phyloP scores from a whole-genome alignment of 2,113 vertebrate species.

The Acrocephalus kingi region DNA sequence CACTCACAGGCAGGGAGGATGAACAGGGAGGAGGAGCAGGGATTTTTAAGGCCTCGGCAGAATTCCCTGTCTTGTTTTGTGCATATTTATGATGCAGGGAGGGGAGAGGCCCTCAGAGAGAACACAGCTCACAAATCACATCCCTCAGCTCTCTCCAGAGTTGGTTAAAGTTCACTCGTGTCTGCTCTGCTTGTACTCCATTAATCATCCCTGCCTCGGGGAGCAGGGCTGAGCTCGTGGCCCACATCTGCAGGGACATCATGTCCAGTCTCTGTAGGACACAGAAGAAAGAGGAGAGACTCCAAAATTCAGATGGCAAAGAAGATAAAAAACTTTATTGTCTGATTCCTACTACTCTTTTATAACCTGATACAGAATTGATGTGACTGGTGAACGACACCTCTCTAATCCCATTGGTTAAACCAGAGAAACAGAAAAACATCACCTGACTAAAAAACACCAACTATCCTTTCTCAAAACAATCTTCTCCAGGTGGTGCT shows the following conservation, averaged over 20 bases:
- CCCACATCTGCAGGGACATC: not conserved
- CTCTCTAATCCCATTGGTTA: too few relatives aligned
- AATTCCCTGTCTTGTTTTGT: not conserved
- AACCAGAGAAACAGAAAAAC: too few relatives aligned
- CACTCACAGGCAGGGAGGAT: not conserved
- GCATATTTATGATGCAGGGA: not conserved
- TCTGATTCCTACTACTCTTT: too few relatives aligned
- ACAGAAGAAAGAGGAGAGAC: too few relatives aligned
- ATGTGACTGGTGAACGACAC: too few relatives aligned
- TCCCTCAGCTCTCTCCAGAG: not conserved
- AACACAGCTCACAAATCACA: conserved; percentile 22
- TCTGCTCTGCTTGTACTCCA: not conserved
- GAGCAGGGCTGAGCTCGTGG: not conserved
- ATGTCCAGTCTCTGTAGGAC: not conserved
- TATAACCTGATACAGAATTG: too few relatives aligned
- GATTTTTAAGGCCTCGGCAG: not conserved
- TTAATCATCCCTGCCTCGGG: conserved; percentile 40
- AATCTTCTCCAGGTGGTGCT: too few relatives aligned
- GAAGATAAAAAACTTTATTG: too few relatives aligned
- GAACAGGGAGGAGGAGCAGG: not conserved
- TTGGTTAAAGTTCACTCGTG: conserved; percentile 42
- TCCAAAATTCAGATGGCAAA: too few relatives aligned
- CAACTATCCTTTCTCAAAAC: too few relatives aligned
- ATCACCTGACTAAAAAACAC: too few relatives aligned
- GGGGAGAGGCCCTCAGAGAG: conserved; percentile 7